Conservation (phyloP, 1,140 invertebrate species). For the Wiebesia pumilae region DNA sequence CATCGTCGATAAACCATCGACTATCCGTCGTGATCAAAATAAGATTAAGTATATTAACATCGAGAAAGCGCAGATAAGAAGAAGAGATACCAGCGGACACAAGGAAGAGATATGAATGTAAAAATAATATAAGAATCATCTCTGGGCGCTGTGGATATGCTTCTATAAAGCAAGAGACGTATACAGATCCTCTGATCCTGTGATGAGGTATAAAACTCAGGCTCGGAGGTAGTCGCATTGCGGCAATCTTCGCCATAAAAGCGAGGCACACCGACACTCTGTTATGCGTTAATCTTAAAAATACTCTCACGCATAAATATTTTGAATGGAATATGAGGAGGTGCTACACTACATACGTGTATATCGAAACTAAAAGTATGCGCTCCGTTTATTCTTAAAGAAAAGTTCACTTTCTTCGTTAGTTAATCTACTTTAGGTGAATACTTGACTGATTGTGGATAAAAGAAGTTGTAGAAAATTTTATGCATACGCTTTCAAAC, state of each 20-base stretch:
- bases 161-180: background rate
- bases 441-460: background rate
- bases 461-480: background rate
- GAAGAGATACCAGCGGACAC: background rate
- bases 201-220: background rate
- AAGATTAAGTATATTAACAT: background rate
- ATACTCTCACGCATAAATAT: background rate
- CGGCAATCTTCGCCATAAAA: background rate
- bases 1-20: background rate
- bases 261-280: background rate
- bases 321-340: background rate
- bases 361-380: background rate
- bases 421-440: background rate
- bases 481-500: background rate
- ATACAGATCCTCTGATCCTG: background rate
- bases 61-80: background rate
- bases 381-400: background rate
- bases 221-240: background rate
- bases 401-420: background rate
- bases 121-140: background rate
- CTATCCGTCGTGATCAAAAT: background rate
- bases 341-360: background rate
- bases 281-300: constrained; percentile 4
- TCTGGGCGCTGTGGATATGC: background rate
- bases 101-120: background rate